phyloP scores from a whole-genome alignment of 1,140 invertebrate genomes.

The Lasioglossum albipes region DNA sequence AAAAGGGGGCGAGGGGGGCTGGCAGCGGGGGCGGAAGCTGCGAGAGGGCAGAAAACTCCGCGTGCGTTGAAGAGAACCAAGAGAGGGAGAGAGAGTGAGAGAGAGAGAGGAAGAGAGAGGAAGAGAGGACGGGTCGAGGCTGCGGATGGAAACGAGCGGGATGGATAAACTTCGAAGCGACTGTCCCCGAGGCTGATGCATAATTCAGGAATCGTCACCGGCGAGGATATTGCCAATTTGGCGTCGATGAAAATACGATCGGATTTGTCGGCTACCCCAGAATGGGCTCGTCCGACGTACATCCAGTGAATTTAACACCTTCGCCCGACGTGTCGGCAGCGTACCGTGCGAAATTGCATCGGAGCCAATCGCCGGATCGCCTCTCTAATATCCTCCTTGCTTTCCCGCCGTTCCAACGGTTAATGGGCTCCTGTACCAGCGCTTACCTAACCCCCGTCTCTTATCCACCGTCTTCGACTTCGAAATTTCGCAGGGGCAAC shows the following conservation, averaged over 20 bases:
- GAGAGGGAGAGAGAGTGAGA: not conserved
- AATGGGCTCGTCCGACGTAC: constrained; percentile 68
- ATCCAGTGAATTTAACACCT: constrained; percentile 78
- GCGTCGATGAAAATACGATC: constrained; percentile 81
- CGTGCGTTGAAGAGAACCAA: constrained; percentile 52
- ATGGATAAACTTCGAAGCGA: constrained; percentile 81
- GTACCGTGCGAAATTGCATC: constrained; percentile 66
- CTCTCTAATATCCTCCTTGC: constrained; percentile 56
- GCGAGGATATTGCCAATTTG: constrained; percentile 81
- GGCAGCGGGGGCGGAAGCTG: constrained; percentile 29
- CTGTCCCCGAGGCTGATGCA: constrained; percentile 79
- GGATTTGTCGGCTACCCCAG: constrained; percentile 77
- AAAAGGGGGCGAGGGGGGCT: not conserved
- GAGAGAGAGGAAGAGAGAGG: too few species aligned
- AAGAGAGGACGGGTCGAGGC: constrained; percentile 25
- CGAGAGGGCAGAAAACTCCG: constrained; percentile 56
- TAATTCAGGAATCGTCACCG: constrained; percentile 81
- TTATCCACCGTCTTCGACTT: not conserved
- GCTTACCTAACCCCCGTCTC: constrained; percentile 16
- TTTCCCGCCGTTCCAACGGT: constrained; percentile 47
- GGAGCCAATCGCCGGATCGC: constrained; percentile 58
- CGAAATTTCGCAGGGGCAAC: not conserved
- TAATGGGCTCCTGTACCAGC: constrained; percentile 26
- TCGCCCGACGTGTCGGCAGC: constrained; percentile 62
- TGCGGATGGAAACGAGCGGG: constrained; percentile 76